Evolutionary conservation across 2,888 invertebrate genomes (phyloP), one percentile per base, ranked within the genome.

Genomic region (Baronia brevicornis): DNA sequence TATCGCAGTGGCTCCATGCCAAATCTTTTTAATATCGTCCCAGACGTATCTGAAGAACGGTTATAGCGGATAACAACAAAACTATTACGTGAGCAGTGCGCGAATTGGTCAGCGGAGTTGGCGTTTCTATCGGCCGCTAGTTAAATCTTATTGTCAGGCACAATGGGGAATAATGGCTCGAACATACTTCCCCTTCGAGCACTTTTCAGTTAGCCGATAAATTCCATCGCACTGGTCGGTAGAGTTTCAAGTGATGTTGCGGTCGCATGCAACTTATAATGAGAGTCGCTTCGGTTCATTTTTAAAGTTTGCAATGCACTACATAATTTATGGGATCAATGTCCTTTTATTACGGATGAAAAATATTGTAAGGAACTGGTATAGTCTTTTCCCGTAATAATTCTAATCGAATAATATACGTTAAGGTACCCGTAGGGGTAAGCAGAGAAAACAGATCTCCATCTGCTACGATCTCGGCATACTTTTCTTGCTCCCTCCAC

Each of bases 1-100:
- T 82, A 84, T 80, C 82, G 66, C 45, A 55, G 64, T 84, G 84
- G 82, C 80, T 54, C 63, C 58, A 54, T 75, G 82, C 84, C 84
- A 84, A 79, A 80, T 79, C 79, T 82, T 80, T 82, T 82, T 82
- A 82, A 82, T 82, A 84, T 79, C 77, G 62, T 69, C 72, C 63
- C 66, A 68, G 66, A 73, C 67, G 68, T 62, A 66, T 68, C 66
- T 69, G 70, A 72, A 67, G 71, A 79, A 74, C 72, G 73, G 75
- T 74, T 73, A 70, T 59, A 56, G 56, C 60, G 64, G 73, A 82
- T 80, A 80, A 80, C 78, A 82, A 79, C 79, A 75, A 73, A 79
- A 78, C 73, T 78, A 75, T 73, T 77, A 73, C 69, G 67, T 66
- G 67, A 70, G 63, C 61, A 63, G 61, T 69, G 62, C 64, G 64